These are phyloP conservation scores for Drosophila ananassae DNA, from an alignment of 1,140 invertebrate genomes.

Conservation along the genomic window DNA sequence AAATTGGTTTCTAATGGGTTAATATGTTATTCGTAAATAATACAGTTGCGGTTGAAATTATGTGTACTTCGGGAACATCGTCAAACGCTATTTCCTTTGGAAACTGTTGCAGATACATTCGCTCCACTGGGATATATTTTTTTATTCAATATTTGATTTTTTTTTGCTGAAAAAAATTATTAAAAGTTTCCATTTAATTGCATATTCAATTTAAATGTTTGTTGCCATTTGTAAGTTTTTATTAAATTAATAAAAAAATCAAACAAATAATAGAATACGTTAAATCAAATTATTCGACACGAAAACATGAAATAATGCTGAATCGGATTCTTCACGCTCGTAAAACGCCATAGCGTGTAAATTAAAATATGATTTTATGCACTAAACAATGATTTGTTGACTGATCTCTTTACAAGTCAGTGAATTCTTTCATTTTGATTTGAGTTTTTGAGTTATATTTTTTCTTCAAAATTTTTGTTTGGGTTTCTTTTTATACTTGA, in stretches of 20 bases:
- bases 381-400: conserved; percentile 50
- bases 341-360: conserved; percentile 37
- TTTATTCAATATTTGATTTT: conserved; percentile 26
- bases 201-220: conserved; percentile 37
- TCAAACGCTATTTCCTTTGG: conserved; percentile 9
- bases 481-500: conserved; percentile 5
- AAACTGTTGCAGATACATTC: conserved; percentile 21
- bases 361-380: conserved; percentile 36
- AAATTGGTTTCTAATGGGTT: neutral
- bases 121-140: conserved; percentile 48
- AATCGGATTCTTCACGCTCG: conserved; percentile 27
- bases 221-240: conserved; percentile 50
- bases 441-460: neutral
- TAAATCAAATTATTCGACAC: conserved; percentile 67
- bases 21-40: neutral
- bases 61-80: conserved; percentile 4
- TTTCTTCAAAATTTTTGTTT: conserved; percentile 10
- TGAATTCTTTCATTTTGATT: conserved; percentile 4
- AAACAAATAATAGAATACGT: conserved; percentile 73
- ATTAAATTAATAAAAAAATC: conserved; percentile 71
- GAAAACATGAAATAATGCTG: conserved; percentile 54
- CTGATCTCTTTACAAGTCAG: conserved; percentile 11
- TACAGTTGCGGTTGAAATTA: neutral
- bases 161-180: conserved; percentile 68
- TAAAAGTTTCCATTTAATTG: conserved; percentile 61